These are phyloP conservation scores for Philantomba maxwellii DNA, from an alignment of 2,113 vertebrate genomes.

Conservation along the genomic window DNA sequence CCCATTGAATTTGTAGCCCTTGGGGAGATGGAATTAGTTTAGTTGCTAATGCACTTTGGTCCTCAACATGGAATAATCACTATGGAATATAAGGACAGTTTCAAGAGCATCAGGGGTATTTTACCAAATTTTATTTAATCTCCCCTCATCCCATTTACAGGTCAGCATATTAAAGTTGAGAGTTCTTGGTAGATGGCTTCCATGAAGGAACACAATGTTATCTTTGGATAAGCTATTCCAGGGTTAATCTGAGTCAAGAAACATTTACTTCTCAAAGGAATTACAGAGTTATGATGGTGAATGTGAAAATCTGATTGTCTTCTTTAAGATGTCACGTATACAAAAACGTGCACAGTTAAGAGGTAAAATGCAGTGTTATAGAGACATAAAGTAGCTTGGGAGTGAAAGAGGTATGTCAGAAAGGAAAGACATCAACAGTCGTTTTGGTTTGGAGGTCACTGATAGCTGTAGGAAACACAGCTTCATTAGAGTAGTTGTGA, in stretches of 20 bases:
- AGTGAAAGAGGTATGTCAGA: background rate
- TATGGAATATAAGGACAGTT: conserved; percentile 40
- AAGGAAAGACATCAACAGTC: background rate
- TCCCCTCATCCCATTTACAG: background rate
- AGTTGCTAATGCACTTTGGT: conserved; percentile 65
- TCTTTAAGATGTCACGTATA: background rate
- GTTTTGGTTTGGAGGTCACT: background rate
- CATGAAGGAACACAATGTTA: background rate
- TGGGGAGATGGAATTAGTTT: conserved; percentile 65
- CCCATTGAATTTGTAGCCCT: conserved; percentile 41
- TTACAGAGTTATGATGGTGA: background rate
- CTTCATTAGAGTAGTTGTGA: background rate
- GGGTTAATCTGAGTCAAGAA: background rate
- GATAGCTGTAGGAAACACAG: background rate
- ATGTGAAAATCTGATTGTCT: background rate
- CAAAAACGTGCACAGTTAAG: background rate
- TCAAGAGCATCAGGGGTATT: background rate
- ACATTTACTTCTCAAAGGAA: background rate
- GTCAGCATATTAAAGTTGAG: background rate
- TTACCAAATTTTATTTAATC: conserved; percentile 18
- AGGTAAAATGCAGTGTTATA: background rate
- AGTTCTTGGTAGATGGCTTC: background rate
- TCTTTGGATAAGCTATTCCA: conserved; percentile 4
- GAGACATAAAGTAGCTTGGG: background rate
- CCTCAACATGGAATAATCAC: conserved; percentile 44